A percentile compares a stretch with the other conserved stretches of the same genome.
Conservation (phyloP, 2,113 vertebrate species). For the Chrysemys picta region DNA sequence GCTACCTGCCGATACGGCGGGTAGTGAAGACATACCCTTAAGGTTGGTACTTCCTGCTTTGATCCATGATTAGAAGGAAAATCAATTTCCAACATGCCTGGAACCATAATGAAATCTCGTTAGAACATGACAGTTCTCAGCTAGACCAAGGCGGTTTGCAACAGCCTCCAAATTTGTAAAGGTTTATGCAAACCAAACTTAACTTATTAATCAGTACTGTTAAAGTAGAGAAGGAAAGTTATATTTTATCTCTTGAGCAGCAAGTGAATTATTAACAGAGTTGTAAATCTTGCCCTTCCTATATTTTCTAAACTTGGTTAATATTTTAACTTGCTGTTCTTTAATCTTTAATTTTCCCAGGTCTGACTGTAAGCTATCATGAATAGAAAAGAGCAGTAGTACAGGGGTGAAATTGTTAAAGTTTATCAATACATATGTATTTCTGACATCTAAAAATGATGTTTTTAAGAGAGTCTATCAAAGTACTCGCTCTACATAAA, state of each 20-base stretch:
- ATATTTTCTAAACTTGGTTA: constrained; percentile 12
- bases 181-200: neutral
- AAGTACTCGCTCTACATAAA: constrained; percentile 20
- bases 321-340: constrained; percentile 17
- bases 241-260: neutral
- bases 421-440: neutral
- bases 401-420: neutral
- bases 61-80: neutral
- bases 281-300: constrained; percentile 5
- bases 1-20: no score
- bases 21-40: no score
- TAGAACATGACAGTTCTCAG: neutral
- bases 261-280: constrained; percentile 18
- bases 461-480: neutral
- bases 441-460: constrained; percentile 9
- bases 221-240: neutral
- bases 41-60: neutral
- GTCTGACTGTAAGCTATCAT: neutral
- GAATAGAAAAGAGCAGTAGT: neutral
- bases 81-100: neutral
- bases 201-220: neutral
- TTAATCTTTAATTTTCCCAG: neutral
- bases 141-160: neutral
- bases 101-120: neutral
- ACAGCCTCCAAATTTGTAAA: neutral